These are phyloP conservation scores for Diaphora mendica DNA, from an alignment of 2,888 invertebrate genomes.

Conservation along the genomic window DNA sequence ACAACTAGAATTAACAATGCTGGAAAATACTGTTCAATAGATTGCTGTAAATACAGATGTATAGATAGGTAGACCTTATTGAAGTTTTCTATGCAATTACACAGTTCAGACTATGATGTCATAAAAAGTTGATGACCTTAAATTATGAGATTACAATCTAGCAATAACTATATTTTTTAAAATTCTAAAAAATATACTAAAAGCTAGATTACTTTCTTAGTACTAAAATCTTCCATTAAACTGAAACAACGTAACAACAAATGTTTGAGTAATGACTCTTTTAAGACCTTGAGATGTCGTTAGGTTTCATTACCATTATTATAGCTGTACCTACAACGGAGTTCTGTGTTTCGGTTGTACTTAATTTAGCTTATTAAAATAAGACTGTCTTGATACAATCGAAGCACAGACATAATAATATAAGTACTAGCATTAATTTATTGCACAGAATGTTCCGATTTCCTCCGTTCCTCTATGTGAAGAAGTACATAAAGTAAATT, in stretches of 20 bases:
- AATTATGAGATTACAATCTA: not conserved
- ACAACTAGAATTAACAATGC: not conserved
- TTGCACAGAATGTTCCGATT: not conserved
- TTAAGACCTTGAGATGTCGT: slow-evolving; percentile 19
- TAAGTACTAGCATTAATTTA: not conserved
- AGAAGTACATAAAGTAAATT: not conserved
- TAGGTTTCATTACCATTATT: slow-evolving; percentile 16
- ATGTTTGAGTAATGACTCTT: slow-evolving; percentile 14
- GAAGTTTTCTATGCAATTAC: not conserved
- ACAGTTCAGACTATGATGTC: not conserved
- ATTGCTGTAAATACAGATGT: not conserved
- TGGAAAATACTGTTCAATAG: not conserved
- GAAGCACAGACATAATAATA: not conserved
- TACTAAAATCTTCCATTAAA: not conserved
- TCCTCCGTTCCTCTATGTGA: not conserved
- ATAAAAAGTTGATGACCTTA: not conserved
- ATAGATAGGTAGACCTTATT: not conserved
- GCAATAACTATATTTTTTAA: not conserved
- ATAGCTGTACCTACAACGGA: not conserved
- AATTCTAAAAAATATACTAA: not conserved
- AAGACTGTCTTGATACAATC: not conserved
- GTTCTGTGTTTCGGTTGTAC: not conserved
- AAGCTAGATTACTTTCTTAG: not conserved
- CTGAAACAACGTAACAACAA: slow-evolving; percentile 20
- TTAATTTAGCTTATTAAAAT: not conserved